These are phyloP conservation scores for Phataginus tetradactyla DNA, from an alignment of 2,797 vertebrate species.

Conservation along the genomic window DNA sequence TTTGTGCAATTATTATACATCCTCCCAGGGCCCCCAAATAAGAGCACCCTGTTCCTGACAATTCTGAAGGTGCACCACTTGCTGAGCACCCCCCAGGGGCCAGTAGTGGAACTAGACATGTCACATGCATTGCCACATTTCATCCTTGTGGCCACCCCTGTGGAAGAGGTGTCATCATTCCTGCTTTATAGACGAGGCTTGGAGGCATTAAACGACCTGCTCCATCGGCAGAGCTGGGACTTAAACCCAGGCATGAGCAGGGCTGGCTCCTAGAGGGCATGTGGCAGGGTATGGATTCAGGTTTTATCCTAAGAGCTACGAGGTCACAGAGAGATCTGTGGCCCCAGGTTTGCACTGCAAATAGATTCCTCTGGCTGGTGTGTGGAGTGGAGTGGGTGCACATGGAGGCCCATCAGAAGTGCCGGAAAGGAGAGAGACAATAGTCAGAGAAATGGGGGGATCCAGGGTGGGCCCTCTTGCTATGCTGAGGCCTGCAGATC, in stretches of 20 bases:
- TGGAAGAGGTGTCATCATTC: background rate
- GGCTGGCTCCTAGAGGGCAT: background rate
- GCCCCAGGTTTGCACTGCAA: background rate
- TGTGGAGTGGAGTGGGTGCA: background rate
- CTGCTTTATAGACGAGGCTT: background rate
- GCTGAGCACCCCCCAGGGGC: background rate
- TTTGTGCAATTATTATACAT: background rate
- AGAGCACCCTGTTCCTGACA: background rate
- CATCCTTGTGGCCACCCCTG: background rate
- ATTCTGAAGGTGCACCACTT: background rate
- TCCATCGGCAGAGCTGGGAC: background rate
- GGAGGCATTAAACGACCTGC: background rate
- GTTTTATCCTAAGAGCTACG: background rate
- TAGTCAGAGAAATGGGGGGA: background rate
- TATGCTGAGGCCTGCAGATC: too few species aligned
- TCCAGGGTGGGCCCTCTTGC: rapidly evolving
- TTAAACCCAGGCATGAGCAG: background rate
- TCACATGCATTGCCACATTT: background rate
- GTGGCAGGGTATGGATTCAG: background rate
- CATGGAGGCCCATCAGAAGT: background rate
- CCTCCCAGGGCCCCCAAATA: background rate
- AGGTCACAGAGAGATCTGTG: background rate
- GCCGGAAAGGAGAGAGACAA: background rate
- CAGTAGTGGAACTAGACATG: background rate
- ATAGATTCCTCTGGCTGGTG: background rate